Percentiles rank a stretch among this genome's conserved stretches.
Evolutionary conservation across 2,888 invertebrate genomes (phyloP).

Genomic region (Diarsia brunnea): DNA sequence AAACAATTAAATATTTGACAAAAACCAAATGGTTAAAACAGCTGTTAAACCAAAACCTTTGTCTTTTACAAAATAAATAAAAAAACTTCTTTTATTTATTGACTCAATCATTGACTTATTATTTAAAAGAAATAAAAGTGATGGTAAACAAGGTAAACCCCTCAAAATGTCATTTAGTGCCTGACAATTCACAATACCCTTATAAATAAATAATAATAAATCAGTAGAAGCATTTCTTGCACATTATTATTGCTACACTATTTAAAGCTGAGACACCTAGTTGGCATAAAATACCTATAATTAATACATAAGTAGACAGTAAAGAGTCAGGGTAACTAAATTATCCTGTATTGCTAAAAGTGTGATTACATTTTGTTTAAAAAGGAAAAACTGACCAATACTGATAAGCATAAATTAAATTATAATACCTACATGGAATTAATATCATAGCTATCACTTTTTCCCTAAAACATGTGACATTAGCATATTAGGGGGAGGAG

Average conservation of each 20-base stretch:
- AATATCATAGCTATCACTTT: not conserved
- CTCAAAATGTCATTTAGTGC: not conserved
- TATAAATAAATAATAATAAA: too few relatives aligned
- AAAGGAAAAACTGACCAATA: constrained; percentile 4
- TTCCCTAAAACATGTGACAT: constrained; percentile 12
- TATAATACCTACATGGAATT: not conserved
- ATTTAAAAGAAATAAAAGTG: not conserved
- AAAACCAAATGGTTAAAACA: not conserved
- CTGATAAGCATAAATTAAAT: constrained; percentile 6
- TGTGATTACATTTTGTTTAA: not conserved
- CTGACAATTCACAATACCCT: not conserved
- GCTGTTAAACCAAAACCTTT: not conserved
- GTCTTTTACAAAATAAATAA: not conserved
- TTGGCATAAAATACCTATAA: not conserved
- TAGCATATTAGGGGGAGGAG: constrained; percentile 5
- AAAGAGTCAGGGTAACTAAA: not conserved
- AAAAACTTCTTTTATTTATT: not conserved
- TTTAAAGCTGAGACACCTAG: too few relatives aligned
- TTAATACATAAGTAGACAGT: not conserved
- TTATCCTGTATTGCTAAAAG: not conserved
- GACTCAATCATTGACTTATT: not conserved
- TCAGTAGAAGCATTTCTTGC: not conserved
- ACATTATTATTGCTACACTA: too few relatives aligned
- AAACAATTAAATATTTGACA: not conserved
- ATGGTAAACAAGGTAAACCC: not conserved